phyloP scores from a whole-genome alignment of 2,797 vertebrate species.

The Cetoscarus ocellatus region DNA sequence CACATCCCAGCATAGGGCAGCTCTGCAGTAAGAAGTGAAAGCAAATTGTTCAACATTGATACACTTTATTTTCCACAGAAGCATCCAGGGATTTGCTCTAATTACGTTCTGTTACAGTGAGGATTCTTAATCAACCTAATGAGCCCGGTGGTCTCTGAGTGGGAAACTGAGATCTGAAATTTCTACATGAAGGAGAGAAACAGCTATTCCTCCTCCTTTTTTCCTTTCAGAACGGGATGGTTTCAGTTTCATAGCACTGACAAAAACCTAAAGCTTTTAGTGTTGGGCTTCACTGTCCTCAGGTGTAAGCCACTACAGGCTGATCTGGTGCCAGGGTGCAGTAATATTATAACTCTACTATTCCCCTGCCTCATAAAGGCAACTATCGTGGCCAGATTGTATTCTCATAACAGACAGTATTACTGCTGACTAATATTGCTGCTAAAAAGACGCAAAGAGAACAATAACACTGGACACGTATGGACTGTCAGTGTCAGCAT shows the following conservation, averaged over 20 bases:
- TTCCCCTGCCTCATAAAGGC: constrained; percentile 53
- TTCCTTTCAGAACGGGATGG: not conserved
- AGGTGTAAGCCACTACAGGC: constrained; percentile 48
- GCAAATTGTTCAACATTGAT: constrained; percentile 30
- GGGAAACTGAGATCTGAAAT: constrained; percentile 41
- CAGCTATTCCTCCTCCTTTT: constrained; percentile 18
- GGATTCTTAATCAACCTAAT: constrained; percentile 68
- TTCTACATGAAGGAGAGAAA: constrained; percentile 20
- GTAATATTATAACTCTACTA: constrained; percentile 63
- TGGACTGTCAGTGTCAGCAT: constrained; percentile 26
- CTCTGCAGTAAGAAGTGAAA: constrained; percentile 12
- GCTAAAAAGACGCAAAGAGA: constrained; percentile 44
- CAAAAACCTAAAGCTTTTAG: constrained; percentile 56
- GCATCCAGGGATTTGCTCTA: constrained; percentile 66
- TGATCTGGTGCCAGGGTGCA: constrained; percentile 61
- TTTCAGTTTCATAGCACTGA: constrained; percentile 41
- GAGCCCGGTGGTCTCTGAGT: constrained; percentile 40
- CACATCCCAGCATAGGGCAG: constrained; percentile 6
- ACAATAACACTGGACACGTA: constrained; percentile 16
- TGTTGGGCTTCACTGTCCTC: constrained; percentile 35
- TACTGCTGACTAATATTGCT: constrained; percentile 52
- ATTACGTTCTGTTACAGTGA: constrained; percentile 65
- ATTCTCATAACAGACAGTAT: constrained; percentile 41
- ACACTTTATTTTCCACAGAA: constrained; percentile 40
- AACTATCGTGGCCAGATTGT: constrained; percentile 46